Evolutionary conservation across 2,797 vertebrate species (phyloP).

Genomic region (Argya squamiceps): DNA sequence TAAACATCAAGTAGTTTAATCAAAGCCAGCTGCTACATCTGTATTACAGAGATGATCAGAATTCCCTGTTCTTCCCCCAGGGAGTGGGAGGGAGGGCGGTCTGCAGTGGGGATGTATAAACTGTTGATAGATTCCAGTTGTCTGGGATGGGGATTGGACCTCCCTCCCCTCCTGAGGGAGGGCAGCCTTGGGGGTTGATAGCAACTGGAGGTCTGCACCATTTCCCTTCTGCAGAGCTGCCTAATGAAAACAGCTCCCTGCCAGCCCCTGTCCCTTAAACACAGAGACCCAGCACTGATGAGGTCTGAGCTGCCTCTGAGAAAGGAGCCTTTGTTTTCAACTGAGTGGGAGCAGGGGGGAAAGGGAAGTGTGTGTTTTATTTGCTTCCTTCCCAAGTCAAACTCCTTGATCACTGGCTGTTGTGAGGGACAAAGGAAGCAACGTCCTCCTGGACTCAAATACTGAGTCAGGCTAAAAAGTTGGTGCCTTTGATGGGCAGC

Average conservation of each 20-base stretch:
- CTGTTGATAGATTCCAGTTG: slow-evolving; percentile 86
- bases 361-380: slow-evolving; percentile 11
- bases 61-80: neutral
- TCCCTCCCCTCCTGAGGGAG: slow-evolving; percentile 9
- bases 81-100: slow-evolving; percentile 72
- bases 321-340: slow-evolving; percentile 44
- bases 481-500: neutral
- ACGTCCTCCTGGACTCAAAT: neutral
- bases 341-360: neutral
- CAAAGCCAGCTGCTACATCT: slow-evolving; percentile 76
- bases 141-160: slow-evolving; percentile 11
- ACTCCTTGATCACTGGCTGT: neutral
- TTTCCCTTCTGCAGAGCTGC: slow-evolving; percentile 25
- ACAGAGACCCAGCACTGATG: neutral
- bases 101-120: slow-evolving; percentile 72
- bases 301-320: slow-evolving; percentile 7
- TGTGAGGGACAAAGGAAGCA: neutral
- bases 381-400: slow-evolving; percentile 29
- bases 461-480: neutral
- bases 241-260: slow-evolving; percentile 27
- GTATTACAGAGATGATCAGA: slow-evolving; percentile 74
- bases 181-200: slow-evolving; percentile 3
- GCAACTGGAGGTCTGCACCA: slow-evolving; percentile 19
- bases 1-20: slow-evolving; percentile 47
- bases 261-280: slow-evolving; percentile 4